Conservation (phyloP, 2,888 invertebrate species). For the Anarsia innoxiella region DNA sequence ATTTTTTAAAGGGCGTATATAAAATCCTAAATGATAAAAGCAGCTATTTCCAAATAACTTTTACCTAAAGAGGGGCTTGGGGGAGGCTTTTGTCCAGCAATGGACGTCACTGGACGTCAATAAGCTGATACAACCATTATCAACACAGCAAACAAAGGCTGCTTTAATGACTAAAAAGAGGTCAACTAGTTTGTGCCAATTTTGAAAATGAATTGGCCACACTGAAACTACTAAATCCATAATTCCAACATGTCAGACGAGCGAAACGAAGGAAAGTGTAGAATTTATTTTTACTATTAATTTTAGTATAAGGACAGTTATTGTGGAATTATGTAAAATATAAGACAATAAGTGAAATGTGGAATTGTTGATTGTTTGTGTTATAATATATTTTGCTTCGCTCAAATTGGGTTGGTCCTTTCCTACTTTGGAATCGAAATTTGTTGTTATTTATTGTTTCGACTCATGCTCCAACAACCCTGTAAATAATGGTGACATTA, state of each 20-base stretch:
- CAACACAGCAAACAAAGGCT: no score
- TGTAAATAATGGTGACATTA: slow-evolving; percentile 31
- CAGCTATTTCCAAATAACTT: no score
- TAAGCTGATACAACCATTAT: no score
- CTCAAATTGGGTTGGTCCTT: slow-evolving; percentile 23
- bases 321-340: slow-evolving; percentile 35
- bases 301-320: slow-evolving; percentile 34
- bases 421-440: slow-evolving; percentile 30
- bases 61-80: no score
- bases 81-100: no score
- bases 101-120: no score
- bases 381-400: slow-evolving; percentile 20
- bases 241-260: slow-evolving; percentile 61
- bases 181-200: no score
- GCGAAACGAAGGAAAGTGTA: slow-evolving; percentile 30
- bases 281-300: slow-evolving; percentile 38
- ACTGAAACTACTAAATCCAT: slow-evolving; percentile 17
- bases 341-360: slow-evolving; percentile 28
- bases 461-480: slow-evolving; percentile 35
- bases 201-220: no score
- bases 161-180: no score
- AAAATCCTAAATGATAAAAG: no score
- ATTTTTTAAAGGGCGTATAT: no score
- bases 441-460: slow-evolving; percentile 59
- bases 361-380: slow-evolving; percentile 26